A percentile compares a stretch with the other conserved stretches of the same genome.
Conservation (phyloP, 2,888 invertebrate genomes). For the Dynastes tityus region DNA sequence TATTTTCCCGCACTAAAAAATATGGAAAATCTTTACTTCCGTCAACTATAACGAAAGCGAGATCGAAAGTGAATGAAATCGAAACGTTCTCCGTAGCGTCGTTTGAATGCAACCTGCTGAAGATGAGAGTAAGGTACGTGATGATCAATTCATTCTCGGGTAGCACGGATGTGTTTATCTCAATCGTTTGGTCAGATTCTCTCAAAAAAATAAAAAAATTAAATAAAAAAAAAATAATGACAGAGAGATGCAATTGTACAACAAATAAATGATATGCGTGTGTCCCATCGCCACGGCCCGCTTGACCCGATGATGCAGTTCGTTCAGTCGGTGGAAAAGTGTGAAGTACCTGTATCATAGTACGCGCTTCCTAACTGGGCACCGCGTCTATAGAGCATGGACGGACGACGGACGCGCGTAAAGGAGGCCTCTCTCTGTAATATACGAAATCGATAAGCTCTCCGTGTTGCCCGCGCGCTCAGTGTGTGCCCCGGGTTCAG, state of each 20-base stretch:
- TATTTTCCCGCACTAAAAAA: no score
- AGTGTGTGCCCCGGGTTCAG: slow-evolving; percentile 67
- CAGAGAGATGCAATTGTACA: background rate
- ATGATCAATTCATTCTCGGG: no score
- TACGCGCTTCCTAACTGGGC: slow-evolving; percentile 14
- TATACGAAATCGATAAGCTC: slow-evolving; percentile 69
- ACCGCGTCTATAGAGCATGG: slow-evolving; percentile 1
- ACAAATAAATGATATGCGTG: background rate
- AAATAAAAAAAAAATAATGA: no score
- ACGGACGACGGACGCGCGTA: slow-evolving; percentile 58
- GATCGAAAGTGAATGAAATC: slow-evolving; percentile 12
- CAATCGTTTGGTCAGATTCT: no score
- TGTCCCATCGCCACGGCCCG: background rate
- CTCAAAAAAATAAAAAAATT: no score
- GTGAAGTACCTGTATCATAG: background rate
- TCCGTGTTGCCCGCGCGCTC: slow-evolving; percentile 59
- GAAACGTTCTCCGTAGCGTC: background rate
- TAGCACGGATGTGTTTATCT: no score
- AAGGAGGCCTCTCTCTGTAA: slow-evolving; percentile 22
- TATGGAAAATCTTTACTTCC: no score
- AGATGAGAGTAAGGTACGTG: no score
- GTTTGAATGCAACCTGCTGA: no score
- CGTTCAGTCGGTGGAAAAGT: background rate
- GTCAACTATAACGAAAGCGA: background rate
- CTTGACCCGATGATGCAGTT: background rate